Evolutionary conservation across 2,113 vertebrate genomes (phyloP).

Genomic region (Colossoma macropomum): DNA sequence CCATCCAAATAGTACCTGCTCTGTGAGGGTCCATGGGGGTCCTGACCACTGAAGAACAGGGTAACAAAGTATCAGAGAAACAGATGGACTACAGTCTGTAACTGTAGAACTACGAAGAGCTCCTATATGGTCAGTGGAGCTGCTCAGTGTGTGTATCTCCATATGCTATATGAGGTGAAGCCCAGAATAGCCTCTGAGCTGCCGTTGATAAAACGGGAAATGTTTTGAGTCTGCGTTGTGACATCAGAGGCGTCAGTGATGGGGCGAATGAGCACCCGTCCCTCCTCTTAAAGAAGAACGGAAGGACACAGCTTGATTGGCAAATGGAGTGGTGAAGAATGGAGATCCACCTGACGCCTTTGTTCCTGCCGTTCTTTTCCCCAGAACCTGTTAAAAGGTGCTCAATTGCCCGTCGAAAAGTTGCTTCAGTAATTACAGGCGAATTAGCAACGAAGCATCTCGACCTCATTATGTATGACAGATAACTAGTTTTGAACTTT

Average conservation of each 20-base stretch:
- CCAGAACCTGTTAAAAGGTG: constrained; percentile 27
- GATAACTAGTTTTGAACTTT: neutral
- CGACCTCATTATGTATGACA: constrained; percentile 25
- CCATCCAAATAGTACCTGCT: too few relatives aligned
- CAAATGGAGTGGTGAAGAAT: constrained; percentile 33
- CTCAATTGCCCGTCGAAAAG: constrained; percentile 31
- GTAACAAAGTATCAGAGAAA: too few relatives aligned
- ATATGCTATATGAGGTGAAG: too few relatives aligned
- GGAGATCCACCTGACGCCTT: constrained; percentile 23
- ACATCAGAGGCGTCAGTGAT: constrained; percentile 23
- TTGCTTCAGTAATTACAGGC: constrained; percentile 41
- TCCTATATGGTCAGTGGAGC: too few relatives aligned
- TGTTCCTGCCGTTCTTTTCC: constrained; percentile 33
- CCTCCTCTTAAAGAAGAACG: constrained; percentile 25
- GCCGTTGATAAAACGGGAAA: neutral
- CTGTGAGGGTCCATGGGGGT: too few relatives aligned
- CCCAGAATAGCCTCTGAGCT: too few relatives aligned
- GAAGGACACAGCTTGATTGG: constrained; percentile 32
- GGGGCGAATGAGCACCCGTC: neutral
- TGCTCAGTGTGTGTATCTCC: too few relatives aligned
- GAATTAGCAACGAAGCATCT: constrained; percentile 26
- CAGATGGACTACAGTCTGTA: too few relatives aligned
- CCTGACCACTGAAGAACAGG: too few relatives aligned
- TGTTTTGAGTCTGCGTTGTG: constrained; percentile 19
- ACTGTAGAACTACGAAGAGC: too few relatives aligned